phyloP scores from a whole-genome alignment of 2,888 invertebrate genomes.

The Macrophya annulata region DNA sequence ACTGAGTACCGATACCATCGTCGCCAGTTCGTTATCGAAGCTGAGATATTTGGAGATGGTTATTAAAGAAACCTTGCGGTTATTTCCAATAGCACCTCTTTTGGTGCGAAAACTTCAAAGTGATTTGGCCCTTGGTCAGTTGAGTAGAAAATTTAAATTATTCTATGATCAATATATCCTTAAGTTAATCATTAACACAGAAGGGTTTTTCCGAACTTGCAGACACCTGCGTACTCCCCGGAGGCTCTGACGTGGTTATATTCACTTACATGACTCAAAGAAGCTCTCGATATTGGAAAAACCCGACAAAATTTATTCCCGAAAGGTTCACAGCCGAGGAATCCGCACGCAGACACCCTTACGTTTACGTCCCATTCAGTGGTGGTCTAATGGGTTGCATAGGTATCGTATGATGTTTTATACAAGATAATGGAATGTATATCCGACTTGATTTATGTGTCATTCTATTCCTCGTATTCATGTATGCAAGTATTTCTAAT shows the following conservation, averaged over 20 bases:
- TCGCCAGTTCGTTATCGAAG: constrained; percentile 57
- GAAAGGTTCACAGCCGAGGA: constrained; percentile 67
- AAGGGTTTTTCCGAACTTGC: constrained; percentile 39
- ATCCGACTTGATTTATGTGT: background rate
- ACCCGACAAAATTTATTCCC: constrained; percentile 67
- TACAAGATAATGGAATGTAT: background rate
- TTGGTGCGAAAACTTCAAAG: constrained; percentile 64
- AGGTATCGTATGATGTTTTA: constrained; percentile 17
- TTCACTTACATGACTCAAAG: constrained; percentile 61
- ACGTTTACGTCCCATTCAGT: constrained; percentile 64
- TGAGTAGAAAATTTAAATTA: background rate
- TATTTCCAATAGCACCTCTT: constrained; percentile 64
- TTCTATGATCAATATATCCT: background rate
- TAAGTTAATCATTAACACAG: background rate
- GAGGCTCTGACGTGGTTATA: constrained; percentile 61
- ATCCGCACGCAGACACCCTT: constrained; percentile 63
- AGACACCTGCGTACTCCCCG: constrained; percentile 64
- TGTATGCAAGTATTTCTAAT: background rate
- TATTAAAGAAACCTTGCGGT: constrained; percentile 64
- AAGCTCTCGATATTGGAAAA: constrained; percentile 64
- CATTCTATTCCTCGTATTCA: background rate
- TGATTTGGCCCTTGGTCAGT: constrained; percentile 60
- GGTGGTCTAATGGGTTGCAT: constrained; percentile 63
- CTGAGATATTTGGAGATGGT: constrained; percentile 64
- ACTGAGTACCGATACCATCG: constrained; percentile 55